Evolutionary conservation across 1,140 invertebrate species (phyloP).

Genomic region (Drosophila sp.): DNA sequence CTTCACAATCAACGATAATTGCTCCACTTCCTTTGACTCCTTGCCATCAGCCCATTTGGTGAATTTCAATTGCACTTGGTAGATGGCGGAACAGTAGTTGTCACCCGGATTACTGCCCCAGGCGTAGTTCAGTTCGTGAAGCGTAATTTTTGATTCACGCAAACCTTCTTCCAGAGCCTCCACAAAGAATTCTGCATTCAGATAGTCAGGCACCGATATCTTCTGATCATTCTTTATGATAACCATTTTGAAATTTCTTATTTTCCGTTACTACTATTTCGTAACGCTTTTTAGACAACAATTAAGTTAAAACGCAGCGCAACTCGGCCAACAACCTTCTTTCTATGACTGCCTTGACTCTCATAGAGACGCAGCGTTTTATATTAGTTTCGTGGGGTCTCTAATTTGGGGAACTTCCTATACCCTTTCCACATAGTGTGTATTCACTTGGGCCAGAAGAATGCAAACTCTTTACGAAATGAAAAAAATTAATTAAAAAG

Average conservation of each 20-base stretch:
- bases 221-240: constrained; percentile 58
- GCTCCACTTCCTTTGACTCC: constrained; percentile 30
- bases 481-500: too few relatives aligned
- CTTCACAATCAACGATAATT: constrained; percentile 71
- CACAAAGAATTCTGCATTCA: constrained; percentile 65
- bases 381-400: constrained; percentile 24
- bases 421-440: neutral
- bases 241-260: constrained; percentile 46
- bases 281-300: neutral
- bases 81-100: constrained; percentile 78
- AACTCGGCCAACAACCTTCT: constrained; percentile 19
- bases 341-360: constrained; percentile 18
- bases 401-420: constrained; percentile 10
- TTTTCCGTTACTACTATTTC: neutral
- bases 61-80: constrained; percentile 60
- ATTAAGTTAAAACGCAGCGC: neutral
- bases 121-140: constrained; percentile 66
- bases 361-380: constrained; percentile 20
- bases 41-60: constrained; percentile 40
- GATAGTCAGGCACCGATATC: constrained; percentile 64
- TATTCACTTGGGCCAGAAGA: neutral
- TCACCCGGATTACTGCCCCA: constrained; percentile 79
- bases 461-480: too few relatives aligned
- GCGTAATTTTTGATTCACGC: constrained; percentile 50
- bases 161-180: constrained; percentile 71